A percentile compares a stretch with the other conserved stretches of the same genome.
These are phyloP conservation scores for Phalacrocorax pelagicus DNA, from an alignment of 2,113 vertebrate genomes.

Conservation along the genomic window DNA sequence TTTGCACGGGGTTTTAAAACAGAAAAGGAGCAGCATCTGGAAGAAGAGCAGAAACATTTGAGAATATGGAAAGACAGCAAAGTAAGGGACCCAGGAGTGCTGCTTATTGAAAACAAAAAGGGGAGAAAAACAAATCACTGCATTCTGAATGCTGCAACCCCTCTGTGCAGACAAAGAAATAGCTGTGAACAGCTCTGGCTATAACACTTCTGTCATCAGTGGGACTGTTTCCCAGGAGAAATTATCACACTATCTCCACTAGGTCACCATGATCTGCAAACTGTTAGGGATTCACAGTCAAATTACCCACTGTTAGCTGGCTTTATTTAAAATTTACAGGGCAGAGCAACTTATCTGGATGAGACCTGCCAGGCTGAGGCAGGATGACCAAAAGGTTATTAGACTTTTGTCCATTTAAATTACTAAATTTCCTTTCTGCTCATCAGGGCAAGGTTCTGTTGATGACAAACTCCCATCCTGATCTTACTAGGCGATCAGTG, in stretches of 20 bases:
- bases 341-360: background rate
- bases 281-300: background rate
- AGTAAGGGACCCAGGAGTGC: background rate
- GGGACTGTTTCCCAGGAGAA: background rate
- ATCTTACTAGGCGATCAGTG: background rate
- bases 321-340: background rate
- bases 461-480: background rate
- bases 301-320: background rate
- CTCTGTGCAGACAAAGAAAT: background rate
- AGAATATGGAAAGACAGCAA: background rate
- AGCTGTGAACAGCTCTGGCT: background rate
- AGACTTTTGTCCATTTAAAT: background rate
- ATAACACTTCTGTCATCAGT: background rate
- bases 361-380: background rate
- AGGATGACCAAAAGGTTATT: background rate
- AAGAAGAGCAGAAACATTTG: background rate
- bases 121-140: background rate
- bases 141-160: background rate
- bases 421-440: background rate
- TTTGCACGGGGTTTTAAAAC: background rate
- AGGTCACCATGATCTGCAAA: background rate
- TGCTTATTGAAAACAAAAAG: background rate
- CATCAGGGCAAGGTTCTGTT: background rate
- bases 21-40: background rate
- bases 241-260: background rate